phyloP scores from a whole-genome alignment of 23 tunicate species.

The Halocynthia aurantium region DNA sequence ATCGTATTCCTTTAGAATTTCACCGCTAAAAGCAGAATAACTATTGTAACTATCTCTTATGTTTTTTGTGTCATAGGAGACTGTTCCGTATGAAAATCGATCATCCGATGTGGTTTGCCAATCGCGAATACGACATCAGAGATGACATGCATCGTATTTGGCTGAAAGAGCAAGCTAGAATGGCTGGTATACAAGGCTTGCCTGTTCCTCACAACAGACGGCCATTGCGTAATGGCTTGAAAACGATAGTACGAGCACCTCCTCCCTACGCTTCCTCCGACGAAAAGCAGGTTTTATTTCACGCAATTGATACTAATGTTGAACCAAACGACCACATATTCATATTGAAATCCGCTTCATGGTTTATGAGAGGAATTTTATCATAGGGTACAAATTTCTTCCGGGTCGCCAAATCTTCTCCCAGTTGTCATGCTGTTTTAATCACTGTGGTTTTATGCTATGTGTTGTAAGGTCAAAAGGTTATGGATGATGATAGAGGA shows the following conservation, averaged over 20 bases:
- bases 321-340: not conserved
- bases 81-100: slow-evolving; percentile 18
- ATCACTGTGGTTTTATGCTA: too few species aligned
- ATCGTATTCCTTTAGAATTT: too few species aligned
- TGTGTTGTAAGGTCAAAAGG: too few species aligned
- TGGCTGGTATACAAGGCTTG: slow-evolving; percentile 1
- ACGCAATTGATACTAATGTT: not conserved
- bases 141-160: not conserved
- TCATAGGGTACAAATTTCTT: not conserved
- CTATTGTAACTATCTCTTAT: not conserved
- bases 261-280: slow-evolving; percentile 33
- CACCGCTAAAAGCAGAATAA: too few species aligned
- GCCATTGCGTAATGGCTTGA: slow-evolving; percentile 17
- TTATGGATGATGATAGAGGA: too few species aligned
- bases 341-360: not conserved
- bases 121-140: slow-evolving; percentile 12
- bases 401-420: not conserved
- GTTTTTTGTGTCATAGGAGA: slow-evolving; percentile 6
- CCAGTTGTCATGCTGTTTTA: too few species aligned
- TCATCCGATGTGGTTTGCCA: slow-evolving; percentile 57
- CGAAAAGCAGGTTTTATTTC: slow-evolving; percentile 38
- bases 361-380: not conserved
- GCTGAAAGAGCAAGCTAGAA: slow-evolving; percentile 6
- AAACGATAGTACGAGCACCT: slow-evolving; percentile 44
- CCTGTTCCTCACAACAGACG: not conserved